Evolutionary conservation across 2,113 vertebrate genomes (phyloP), one percentile per base, ranked within the genome.

Genomic region (Anser cygnoides): DNA sequence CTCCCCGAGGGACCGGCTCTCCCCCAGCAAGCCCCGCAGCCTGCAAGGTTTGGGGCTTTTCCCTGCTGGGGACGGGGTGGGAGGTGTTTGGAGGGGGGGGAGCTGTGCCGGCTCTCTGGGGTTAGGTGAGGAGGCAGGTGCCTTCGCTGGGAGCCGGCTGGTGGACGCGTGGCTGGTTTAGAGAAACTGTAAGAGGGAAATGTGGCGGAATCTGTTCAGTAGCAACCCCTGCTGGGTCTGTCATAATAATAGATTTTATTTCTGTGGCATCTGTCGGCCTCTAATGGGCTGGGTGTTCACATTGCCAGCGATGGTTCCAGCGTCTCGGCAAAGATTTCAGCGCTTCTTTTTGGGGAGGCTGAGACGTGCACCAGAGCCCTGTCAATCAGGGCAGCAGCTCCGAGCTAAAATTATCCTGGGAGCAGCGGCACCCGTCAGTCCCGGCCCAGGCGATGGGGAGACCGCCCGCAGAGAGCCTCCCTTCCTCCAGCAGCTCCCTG

Each of bases 201-300:
- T 16, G 84, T 31, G 75, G 70, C 52, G 74, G 80, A 75, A 75
- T 84, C 87, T 81, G 93, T 61, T 76, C 78, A 61, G 87, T 3
- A 75, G 92, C 88, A 94, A 39, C 90, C 81, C 94, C 93, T 83
- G 93, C 94, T 86, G 95, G 46, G 90, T 71, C 92, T 96, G 91
- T 93, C 94, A 88, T 31, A 85, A 85, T 57, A 84, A 94, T 59
- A 75, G 84, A 94, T 95, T 92, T 79, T 79, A 76, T 83, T 94
- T 90, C 75, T 46, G 33, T 76, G 93, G 93, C 94, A 91, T 91
- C 81, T 89, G 87, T 80, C 12, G 63, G 87, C 85, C 90, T 73
- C 77, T 85, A 58, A 90, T 65, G 65, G 86, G 90, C 55, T 88
- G 85, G 75, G 86, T 92, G 87, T 84, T 84, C 10, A 7, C 19